Base-by-base conservation (phyloP, 1,140 invertebrate species). In the Aphidius ervi region DNA sequence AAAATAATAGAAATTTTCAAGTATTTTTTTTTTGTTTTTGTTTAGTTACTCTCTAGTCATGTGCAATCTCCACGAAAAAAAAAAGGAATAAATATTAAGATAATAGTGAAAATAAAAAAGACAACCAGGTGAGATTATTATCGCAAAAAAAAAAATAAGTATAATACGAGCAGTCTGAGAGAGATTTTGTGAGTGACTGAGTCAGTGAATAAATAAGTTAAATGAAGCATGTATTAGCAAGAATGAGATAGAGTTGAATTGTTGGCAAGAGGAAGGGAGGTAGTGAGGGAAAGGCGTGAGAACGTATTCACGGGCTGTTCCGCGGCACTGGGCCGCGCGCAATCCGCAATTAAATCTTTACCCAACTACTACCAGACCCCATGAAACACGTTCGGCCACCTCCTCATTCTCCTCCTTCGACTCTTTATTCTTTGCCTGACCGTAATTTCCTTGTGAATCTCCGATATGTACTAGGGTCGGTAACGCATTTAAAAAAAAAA, bases 221-320 rank as follows among this genome's bases (percentile, higher is more conserved):
- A 52, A 50, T 20, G 42, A 16, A 54, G 42, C 10, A 42, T n/a
- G 49, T 10, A 10, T 10, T 2, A 46, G 37, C 58, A 47, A 53
- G 49, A 41, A 31, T 37, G 50, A 56, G 46, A 63, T 49, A 46
- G 47, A 53, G 48, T 54, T 40, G 31, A 49, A 41, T 9, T 46
- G 46, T 7, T 10, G 50, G 54, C 8, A 23, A 47, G 53, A 62
- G 56, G 46, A 50, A 54, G 45, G 45, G 39, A 48, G 46, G 45
- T 53, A 54, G 55, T 64, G 63, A 48, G 43, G 56, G 63, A 63
- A 63, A 70, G 66, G 65, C 71, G 71, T 73, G 71, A 70, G 71
- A 73, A 73, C 61, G 68, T 71, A 63, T 70, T 64, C 65, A 59
- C 63, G 67, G 65, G 61, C 61, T 58, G 63, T 56, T 57, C 59